These are phyloP conservation scores for Cerceris ruficornis DNA, from an alignment of 2,888 invertebrate genomes.

Conservation along the genomic window DNA sequence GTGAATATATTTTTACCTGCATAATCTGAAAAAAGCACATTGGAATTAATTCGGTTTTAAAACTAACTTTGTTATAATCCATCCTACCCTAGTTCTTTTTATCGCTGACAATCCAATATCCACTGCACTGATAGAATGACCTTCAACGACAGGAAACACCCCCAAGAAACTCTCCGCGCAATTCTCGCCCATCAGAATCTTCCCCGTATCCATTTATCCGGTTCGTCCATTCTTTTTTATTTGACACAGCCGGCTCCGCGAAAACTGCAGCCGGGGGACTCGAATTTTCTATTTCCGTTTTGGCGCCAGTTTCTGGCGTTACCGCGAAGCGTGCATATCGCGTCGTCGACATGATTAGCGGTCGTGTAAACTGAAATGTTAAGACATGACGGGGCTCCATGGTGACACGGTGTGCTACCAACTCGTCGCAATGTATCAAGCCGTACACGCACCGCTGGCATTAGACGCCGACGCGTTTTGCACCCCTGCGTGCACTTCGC, in stretches of 20 bases:
- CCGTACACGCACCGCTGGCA: slow-evolving; percentile 75
- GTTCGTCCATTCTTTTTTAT: slow-evolving; percentile 28
- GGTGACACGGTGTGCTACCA: slow-evolving; percentile 73
- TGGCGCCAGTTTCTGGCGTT: slow-evolving; percentile 24
- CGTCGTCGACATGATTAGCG: slow-evolving; percentile 77
- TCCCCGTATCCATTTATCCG: slow-evolving; percentile 20
- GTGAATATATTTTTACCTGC: no score
- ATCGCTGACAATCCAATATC: no score
- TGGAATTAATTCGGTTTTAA: no score
- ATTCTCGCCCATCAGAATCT: slow-evolving; percentile 23
- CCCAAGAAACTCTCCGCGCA: slow-evolving; percentile 21
- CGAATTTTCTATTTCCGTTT: slow-evolving; percentile 56
- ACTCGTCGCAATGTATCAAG: slow-evolving; percentile 77
- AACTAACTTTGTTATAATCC: no score
- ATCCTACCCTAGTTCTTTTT: no score
- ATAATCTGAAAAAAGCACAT: no score
- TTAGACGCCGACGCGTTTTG: slow-evolving; percentile 54
- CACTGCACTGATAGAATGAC: no score
- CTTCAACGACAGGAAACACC: not conserved
- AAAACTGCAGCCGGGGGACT: slow-evolving; percentile 23
- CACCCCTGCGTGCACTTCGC: slow-evolving; percentile 5
- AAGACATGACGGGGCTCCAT: slow-evolving; percentile 74
- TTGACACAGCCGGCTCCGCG: slow-evolving; percentile 22
- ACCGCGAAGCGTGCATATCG: slow-evolving; percentile 45
- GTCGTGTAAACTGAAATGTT: slow-evolving; percentile 80